Conservation (phyloP, 2,888 invertebrate genomes). For the Pterobdella sp. region DNA sequence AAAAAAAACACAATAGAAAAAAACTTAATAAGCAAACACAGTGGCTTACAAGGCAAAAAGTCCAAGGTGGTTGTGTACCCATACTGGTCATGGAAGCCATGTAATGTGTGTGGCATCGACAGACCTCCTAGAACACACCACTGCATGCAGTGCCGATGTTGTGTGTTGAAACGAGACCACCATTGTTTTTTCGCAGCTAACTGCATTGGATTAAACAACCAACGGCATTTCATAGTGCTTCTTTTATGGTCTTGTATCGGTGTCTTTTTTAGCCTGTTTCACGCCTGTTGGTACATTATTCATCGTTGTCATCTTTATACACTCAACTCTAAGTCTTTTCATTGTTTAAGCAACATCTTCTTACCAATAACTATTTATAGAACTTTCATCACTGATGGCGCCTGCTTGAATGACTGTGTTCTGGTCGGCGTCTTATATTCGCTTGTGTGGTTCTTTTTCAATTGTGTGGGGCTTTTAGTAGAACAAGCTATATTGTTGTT, state of each 20-base stretch:
- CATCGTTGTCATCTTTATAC: neutral
- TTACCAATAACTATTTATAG: slow-evolving; percentile 41
- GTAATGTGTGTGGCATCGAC: slow-evolving; percentile 41
- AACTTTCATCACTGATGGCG: slow-evolving; percentile 38
- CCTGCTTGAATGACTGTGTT: slow-evolving; percentile 32
- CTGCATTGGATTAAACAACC: slow-evolving; percentile 46
- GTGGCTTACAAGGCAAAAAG: neutral
- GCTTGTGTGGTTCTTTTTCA: slow-evolving; percentile 40
- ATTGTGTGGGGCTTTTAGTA: slow-evolving; percentile 40
- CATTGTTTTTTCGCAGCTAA: slow-evolving; percentile 47
- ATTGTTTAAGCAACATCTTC: slow-evolving; percentile 40
- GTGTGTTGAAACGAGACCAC: slow-evolving; percentile 48
- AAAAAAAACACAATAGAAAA: neutral
- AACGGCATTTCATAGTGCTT: slow-evolving; percentile 45
- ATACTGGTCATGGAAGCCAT: slow-evolving; percentile 48
- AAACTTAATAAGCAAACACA: slow-evolving; percentile 1
- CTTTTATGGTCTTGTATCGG: slow-evolving; percentile 42
- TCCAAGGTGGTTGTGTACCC: slow-evolving; percentile 40
- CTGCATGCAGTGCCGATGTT: slow-evolving; percentile 44
- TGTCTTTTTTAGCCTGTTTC: slow-evolving; percentile 39
- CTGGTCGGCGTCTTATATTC: slow-evolving; percentile 40
- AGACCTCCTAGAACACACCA: slow-evolving; percentile 48
- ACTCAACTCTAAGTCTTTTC: slow-evolving; percentile 11
- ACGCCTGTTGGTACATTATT: slow-evolving; percentile 33
- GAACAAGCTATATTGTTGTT: slow-evolving; percentile 38